A percentile compares a stretch with the other conserved stretches of the same genome.
Conservation (phyloP, 37 sponge, comb jelly and placozoan genomes). For the Cliona cf. orientalis region DNA sequence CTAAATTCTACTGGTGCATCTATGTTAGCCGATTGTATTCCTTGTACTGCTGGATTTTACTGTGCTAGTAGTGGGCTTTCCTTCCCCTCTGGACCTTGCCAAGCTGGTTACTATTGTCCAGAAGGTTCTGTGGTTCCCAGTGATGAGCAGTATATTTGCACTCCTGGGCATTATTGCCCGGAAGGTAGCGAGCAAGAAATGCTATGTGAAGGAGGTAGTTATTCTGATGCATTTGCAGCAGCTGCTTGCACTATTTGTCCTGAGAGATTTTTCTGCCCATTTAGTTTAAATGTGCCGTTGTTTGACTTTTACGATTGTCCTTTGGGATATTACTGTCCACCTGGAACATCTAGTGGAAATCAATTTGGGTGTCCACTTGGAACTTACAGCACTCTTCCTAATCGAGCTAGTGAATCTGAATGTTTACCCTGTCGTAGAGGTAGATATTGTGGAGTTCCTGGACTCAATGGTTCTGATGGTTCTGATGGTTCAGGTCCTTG, state of each 20-base stretch:
- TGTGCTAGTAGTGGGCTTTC: constrained; percentile 2
- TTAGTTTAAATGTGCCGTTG: background rate
- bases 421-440: background rate
- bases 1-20: background rate
- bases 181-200: background rate
- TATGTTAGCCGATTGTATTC: constrained; percentile 1
- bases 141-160: background rate
- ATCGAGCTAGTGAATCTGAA: background rate
- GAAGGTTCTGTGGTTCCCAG: background rate
- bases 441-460: background rate
- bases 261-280: background rate
- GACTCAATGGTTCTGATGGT: background rate
- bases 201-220: background rate
- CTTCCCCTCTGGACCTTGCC: constrained; percentile 1
- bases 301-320: background rate
- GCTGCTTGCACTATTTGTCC: background rate
- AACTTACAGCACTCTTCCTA: background rate
- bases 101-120: constrained; percentile 10
- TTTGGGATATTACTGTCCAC: background rate
- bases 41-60: constrained; percentile 2
- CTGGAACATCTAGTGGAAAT: background rate
- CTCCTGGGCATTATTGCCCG: constrained; percentile 13
- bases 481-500: background rate
- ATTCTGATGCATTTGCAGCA: background rate
- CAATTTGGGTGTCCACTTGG: background rate